These are phyloP conservation scores for Catonia carolina DNA, from an alignment of 2,888 invertebrate genomes.

Conservation along the genomic window DNA sequence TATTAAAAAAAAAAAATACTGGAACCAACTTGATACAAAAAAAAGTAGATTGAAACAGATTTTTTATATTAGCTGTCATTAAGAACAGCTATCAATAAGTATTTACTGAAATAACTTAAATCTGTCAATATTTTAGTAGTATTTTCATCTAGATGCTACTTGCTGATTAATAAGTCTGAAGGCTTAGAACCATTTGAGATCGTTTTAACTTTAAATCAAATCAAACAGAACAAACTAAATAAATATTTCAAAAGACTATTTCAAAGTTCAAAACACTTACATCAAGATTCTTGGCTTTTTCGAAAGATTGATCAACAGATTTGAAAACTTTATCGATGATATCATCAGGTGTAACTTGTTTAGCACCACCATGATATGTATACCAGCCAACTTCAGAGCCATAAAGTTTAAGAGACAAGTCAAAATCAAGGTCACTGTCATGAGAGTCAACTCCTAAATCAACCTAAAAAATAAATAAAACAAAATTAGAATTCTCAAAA, in stretches of 20 bases:
- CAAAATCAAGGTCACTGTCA: constrained; percentile 63
- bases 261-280: constrained; percentile 40
- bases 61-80: no score
- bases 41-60: no score
- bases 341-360: constrained; percentile 52
- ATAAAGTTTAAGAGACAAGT: constrained; percentile 73
- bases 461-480: constrained; percentile 36
- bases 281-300: constrained; percentile 61
- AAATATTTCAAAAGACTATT: background rate
- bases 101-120: no score
- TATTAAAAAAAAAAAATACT: no score
- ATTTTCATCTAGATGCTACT: no score
- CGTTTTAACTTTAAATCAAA: no score
- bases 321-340: constrained; percentile 57
- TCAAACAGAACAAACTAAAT: background rate
- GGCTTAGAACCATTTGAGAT: no score
- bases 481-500: constrained; percentile 2
- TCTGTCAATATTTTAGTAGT: no score
- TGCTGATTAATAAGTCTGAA: no score
- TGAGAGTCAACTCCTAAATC: constrained; percentile 47
- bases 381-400: constrained; percentile 77
- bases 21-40: no score
- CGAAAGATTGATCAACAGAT: constrained; percentile 53
- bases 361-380: constrained; percentile 54
- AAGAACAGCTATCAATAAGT: no score